These are phyloP conservation scores for Ianthella basta DNA, from an alignment of 37 sponge, comb jelly and placozoan species.

Conservation along the genomic window DNA sequence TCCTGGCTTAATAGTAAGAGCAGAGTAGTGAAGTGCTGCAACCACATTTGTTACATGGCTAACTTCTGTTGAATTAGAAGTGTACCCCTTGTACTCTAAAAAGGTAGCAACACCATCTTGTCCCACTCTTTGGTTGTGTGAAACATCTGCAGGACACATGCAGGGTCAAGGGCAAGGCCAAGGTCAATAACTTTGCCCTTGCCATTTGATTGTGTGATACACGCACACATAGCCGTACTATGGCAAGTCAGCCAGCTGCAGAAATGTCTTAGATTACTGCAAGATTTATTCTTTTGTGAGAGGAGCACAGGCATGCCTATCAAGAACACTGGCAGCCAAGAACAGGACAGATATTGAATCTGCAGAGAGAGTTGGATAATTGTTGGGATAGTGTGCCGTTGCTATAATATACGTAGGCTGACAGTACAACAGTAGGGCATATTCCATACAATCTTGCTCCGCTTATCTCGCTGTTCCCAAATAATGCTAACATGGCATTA, in stretches of 20 bases:
- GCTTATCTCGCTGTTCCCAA: neutral
- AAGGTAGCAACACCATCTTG: conserved; percentile 8
- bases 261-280: neutral
- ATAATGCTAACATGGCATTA: too few species aligned
- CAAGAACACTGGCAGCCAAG: neutral
- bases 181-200: neutral
- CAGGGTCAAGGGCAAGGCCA: neutral
- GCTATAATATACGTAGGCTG: neutral
- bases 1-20: neutral
- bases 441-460: conserved; percentile 13
- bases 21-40: neutral
- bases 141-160: neutral
- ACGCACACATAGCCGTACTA: neutral
- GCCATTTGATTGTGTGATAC: neutral
- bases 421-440: neutral
- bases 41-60: conserved; percentile 23
- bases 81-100: conserved; percentile 17
- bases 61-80: neutral
- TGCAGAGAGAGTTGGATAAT: neutral
- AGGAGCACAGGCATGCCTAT: neutral
- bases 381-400: neutral
- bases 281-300: neutral
- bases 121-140: too few species aligned
- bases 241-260: conserved; percentile 6
- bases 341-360: neutral